Conservation (phyloP, 2,113 vertebrate species). For the Struthidea cinerea region DNA sequence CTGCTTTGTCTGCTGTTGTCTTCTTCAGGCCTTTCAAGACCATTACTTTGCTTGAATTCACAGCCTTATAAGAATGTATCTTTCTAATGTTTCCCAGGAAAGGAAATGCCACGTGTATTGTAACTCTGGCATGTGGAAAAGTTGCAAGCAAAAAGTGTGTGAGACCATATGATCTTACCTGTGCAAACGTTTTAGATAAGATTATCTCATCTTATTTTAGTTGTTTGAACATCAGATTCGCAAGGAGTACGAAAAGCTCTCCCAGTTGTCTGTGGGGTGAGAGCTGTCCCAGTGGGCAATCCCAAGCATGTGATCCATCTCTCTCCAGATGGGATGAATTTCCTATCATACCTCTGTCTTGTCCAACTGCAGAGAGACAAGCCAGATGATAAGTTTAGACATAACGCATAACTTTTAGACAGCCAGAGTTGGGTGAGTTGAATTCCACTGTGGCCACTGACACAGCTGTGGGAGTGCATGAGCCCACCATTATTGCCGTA, state of each 20-base stretch:
- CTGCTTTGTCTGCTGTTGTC: background rate
- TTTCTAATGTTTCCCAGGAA: background rate
- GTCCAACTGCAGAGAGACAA: background rate
- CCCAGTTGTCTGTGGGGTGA: rapidly evolving
- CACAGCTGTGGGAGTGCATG: background rate
- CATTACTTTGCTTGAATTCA: background rate
- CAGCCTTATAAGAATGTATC: background rate
- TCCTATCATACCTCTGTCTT: background rate
- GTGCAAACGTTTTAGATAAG: background rate
- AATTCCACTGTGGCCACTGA: background rate
- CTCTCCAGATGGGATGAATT: background rate
- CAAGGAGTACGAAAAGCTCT: background rate
- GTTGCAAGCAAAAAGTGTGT: background rate
- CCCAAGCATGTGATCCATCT: rapidly evolving
- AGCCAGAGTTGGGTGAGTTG: background rate
- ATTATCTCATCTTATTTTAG: background rate
- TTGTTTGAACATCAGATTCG: background rate
- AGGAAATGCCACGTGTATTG: background rate
- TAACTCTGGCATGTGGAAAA: background rate
- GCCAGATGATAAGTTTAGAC: background rate
- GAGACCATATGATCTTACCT: background rate
- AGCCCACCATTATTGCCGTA: background rate
- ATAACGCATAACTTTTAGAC: background rate
- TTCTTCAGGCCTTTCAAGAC: background rate
- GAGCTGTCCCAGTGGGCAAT: background rate